Percentiles rank a stretch among this genome's conserved stretches.
phyloP scores from a whole-genome alignment of 1,140 invertebrate species.

The Agraylea sexmaculata region DNA sequence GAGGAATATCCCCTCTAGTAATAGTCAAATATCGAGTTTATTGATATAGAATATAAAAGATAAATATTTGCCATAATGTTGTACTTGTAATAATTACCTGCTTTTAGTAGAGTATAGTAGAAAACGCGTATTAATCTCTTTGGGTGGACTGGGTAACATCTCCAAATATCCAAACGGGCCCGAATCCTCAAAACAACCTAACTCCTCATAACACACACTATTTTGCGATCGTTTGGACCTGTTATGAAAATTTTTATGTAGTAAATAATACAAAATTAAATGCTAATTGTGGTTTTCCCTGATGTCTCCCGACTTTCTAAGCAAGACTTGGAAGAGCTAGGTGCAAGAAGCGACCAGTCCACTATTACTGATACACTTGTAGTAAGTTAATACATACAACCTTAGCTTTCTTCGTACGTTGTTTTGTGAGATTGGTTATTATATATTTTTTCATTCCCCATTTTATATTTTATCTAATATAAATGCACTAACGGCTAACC shows the following conservation, averaged over 20 bases:
- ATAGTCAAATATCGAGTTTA: not conserved
- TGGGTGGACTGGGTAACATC: conserved; percentile 75
- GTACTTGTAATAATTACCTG: conserved; percentile 31
- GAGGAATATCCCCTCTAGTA: conserved; percentile 45
- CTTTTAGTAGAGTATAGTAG: conserved; percentile 51
- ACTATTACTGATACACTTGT: too few species aligned
- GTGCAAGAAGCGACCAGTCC: too few species aligned
- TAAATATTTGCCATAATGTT: too few species aligned
- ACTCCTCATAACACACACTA: conserved; percentile 76
- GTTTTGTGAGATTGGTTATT: too few species aligned
- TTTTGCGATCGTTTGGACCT: conserved; percentile 52
- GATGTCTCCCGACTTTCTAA: too few species aligned
- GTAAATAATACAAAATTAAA: not conserved
- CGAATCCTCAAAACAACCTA: conserved; percentile 89
- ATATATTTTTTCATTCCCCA: too few species aligned
- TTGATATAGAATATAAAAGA: too few species aligned
- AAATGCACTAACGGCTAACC: conserved; percentile 16
- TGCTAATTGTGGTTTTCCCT: not conserved
- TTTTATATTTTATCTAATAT: too few species aligned
- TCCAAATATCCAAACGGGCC: conserved; percentile 86
- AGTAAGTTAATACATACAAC: too few species aligned
- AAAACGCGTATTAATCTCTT: conserved; percentile 76
- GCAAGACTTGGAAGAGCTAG: too few species aligned
- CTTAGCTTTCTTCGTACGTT: too few species aligned
- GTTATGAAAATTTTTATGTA: conserved; percentile 2